These are phyloP conservation scores for Styela clava DNA, from an alignment of 23 tunicate genomes.

Conservation along the genomic window DNA sequence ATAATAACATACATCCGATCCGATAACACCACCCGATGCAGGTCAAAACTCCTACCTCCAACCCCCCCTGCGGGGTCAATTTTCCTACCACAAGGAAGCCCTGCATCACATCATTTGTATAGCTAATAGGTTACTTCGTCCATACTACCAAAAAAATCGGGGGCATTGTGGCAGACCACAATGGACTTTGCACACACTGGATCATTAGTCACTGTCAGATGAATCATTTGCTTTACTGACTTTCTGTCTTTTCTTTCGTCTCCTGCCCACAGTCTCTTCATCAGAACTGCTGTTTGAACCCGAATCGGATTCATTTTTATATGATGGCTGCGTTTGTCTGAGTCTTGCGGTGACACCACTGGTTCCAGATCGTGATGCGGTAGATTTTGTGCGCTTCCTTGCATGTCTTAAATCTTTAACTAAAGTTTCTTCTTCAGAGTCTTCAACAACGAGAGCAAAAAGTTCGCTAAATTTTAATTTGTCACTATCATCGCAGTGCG, in stretches of 20 bases:
- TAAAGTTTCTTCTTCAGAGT: slow-evolving; percentile 55
- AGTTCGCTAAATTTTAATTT: slow-evolving; percentile 75
- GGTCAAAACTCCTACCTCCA: no score
- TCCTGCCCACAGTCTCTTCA: neutral
- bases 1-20: no score
- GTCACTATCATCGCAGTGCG: slow-evolving; percentile 73
- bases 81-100: no score
- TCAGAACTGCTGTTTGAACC: slow-evolving; percentile 22
- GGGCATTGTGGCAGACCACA: no score
- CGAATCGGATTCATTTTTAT: slow-evolving; percentile 21
- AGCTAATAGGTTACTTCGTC: no score
- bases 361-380: slow-evolving; percentile 14
- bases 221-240: slow-evolving; percentile 11
- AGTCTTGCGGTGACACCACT: neutral
- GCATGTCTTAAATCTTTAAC: slow-evolving; percentile 16
- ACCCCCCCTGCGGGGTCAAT: no score
- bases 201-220: slow-evolving; percentile 31
- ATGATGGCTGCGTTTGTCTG: neutral
- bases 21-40: no score
- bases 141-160: no score
- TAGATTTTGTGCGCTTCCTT: slow-evolving; percentile 22
- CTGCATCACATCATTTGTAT: no score
- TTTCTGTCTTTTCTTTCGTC: slow-evolving; percentile 11
- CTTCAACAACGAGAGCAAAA: slow-evolving; percentile 73
- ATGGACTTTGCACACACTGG: no score